phyloP scores from a whole-genome alignment of 2,113 vertebrate species.

The Tympanuchus pallidicinctus region DNA sequence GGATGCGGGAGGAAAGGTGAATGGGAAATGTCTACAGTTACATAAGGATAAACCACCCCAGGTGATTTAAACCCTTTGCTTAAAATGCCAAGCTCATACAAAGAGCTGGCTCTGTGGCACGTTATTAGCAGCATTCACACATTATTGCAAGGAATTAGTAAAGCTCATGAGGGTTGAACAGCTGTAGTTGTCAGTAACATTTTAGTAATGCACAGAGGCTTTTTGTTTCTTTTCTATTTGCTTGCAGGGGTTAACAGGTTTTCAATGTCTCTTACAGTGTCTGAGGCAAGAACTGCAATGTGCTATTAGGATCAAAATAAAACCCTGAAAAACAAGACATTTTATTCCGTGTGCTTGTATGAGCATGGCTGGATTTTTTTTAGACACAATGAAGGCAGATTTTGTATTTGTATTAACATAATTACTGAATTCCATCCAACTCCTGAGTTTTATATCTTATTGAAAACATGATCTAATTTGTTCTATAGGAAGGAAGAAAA shows the following conservation, averaged over 20 bases:
- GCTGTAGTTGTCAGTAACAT: neutral
- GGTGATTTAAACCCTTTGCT: neutral
- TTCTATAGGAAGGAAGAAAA: neutral
- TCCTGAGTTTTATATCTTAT: neutral
- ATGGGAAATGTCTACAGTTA: neutral
- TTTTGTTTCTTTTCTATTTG: neutral
- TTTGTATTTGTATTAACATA: neutral
- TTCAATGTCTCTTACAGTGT: neutral
- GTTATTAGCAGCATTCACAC: neutral
- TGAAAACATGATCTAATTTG: neutral
- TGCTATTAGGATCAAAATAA: neutral
- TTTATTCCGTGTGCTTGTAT: neutral
- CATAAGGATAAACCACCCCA: neutral
- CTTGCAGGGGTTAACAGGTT: neutral
- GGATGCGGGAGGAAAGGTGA: neutral
- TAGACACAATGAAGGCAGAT: neutral
- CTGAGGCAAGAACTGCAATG: neutral
- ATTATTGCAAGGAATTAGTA: neutral
- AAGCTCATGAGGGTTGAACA: rapidly evolving
- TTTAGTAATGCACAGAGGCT: neutral
- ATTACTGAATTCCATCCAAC: neutral
- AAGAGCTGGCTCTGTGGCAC: neutral
- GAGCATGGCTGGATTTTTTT: neutral
- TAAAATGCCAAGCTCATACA: neutral
- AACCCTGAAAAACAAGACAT: neutral